phyloP scores from a whole-genome alignment of 2,113 vertebrate species.

The Galemys pyrenaicus region DNA sequence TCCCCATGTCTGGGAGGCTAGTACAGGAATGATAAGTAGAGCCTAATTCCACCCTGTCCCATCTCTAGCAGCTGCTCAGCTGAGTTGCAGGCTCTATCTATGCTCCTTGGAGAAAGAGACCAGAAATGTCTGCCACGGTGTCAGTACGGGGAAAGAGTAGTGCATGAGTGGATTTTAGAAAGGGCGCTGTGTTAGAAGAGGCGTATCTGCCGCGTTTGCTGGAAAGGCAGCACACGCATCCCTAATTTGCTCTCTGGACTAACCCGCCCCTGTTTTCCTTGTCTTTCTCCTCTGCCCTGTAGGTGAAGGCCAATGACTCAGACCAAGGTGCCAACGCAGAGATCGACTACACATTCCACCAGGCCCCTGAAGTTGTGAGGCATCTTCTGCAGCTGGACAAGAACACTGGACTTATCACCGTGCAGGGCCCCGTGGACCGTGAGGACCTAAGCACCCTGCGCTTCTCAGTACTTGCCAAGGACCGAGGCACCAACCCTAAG shows the following conservation, averaged over 20 bases:
- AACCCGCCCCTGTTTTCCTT: neutral
- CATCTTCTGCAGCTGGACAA: constrained; percentile 94
- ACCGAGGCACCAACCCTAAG: constrained; percentile 94
- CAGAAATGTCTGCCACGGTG: neutral
- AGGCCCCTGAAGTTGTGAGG: constrained; percentile 91
- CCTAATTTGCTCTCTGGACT: neutral
- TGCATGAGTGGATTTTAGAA: neutral
- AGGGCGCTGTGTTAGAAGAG: neutral
- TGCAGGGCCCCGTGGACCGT: constrained; percentile 94
- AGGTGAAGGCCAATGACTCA: constrained; percentile 96
- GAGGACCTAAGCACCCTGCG: constrained; percentile 93
- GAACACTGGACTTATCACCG: constrained; percentile 93
- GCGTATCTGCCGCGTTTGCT: neutral
- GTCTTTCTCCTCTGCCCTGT: neutral
- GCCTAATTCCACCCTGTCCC: neutral
- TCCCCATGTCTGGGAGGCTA: neutral
- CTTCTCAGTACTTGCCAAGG: constrained; percentile 94
- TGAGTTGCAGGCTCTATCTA: neutral
- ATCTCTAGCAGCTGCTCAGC: neutral
- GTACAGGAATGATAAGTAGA: neutral
- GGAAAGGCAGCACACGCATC: neutral
- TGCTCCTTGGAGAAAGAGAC: neutral
- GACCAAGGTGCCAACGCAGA: constrained; percentile 94
- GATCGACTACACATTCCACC: constrained; percentile 95
- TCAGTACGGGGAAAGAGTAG: neutral